Conservation (phyloP, 2,888 invertebrate genomes). For the Mamestra brassicae region DNA sequence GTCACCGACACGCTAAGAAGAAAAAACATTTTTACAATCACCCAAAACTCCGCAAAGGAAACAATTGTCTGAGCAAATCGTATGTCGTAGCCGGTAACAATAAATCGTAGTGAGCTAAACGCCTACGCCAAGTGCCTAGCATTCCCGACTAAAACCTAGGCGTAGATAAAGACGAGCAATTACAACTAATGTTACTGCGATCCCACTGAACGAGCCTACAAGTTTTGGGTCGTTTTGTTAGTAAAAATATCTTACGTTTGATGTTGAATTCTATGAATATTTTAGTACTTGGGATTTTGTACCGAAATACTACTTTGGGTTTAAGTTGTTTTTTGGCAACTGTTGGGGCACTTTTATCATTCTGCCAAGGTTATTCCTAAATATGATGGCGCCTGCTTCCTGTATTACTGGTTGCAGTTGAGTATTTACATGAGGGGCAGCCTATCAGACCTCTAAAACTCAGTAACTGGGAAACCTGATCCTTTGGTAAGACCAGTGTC, state of each 20-base stretch:
- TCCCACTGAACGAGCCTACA: constrained; percentile 31
- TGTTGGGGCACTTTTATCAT: no score
- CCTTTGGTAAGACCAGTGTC: no score
- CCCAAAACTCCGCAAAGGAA: constrained; percentile 31
- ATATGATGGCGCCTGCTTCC: no score
- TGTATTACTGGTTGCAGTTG: no score
- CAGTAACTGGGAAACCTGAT: no score
- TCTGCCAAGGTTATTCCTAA: no score
- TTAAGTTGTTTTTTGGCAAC: no score
- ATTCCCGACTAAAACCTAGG: constrained; percentile 35
- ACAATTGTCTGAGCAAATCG: constrained; percentile 27
- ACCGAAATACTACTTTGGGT: neutral
- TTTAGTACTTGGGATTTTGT: neutral
- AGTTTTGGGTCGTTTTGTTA: constrained; percentile 26
- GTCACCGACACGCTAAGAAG: neutral
- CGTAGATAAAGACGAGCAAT: constrained; percentile 48
- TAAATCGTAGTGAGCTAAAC: constrained; percentile 49
- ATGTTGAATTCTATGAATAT: constrained; percentile 22
- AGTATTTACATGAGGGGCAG: no score
- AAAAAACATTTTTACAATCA: constrained; percentile 24
- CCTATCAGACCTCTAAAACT: no score
- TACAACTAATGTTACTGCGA: constrained; percentile 45
- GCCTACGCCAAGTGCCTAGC: constrained; percentile 26
- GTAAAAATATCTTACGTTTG: constrained; percentile 10
- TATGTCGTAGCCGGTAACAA: constrained; percentile 41